phyloP scores from a whole-genome alignment of 2,888 invertebrate genomes.

The Cerastis rubricosa region DNA sequence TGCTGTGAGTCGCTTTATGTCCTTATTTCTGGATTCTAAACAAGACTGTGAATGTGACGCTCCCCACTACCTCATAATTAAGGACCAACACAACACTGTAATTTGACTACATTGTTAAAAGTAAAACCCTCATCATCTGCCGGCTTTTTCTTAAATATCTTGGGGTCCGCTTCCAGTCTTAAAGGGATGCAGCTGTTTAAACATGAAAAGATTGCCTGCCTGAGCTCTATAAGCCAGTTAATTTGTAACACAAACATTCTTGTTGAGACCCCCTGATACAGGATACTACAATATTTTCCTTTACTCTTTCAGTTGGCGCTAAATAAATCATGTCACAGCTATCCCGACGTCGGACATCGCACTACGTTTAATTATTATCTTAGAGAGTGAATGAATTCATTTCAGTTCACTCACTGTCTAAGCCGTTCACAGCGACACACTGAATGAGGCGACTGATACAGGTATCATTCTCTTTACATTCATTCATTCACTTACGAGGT shows the following conservation, averaged over 20 bases:
- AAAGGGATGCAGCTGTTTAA: not conserved
- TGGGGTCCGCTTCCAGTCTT: not conserved
- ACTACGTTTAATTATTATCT: slow-evolving; percentile 57
- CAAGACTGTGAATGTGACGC: not conserved
- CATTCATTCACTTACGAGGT: slow-evolving; percentile 1
- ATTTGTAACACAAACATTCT: not conserved
- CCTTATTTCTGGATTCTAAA: not conserved
- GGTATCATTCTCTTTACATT: slow-evolving; percentile 32
- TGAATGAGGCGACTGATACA: slow-evolving; percentile 54
- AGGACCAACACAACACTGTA: too few relatives aligned
- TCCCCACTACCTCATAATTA: not conserved
- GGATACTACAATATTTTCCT: not conserved
- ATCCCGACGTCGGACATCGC: slow-evolving; percentile 60
- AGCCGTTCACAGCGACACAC: slow-evolving; percentile 39
- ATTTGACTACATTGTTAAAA: too few relatives aligned
- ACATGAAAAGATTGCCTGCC: not conserved
- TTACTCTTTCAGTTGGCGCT: slow-evolving; percentile 61
- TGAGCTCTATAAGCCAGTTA: not conserved
- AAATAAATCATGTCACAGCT: slow-evolving; percentile 28
- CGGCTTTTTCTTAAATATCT: too few relatives aligned
- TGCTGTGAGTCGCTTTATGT: slow-evolving; percentile 80
- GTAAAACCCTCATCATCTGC: too few relatives aligned
- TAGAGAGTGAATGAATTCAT: slow-evolving; percentile 47
- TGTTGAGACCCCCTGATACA: not conserved
- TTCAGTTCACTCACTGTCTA: slow-evolving; percentile 49